Evolutionary conservation across 2,797 vertebrate species (phyloP).

Genomic region (Capromys pilorides): DNA sequence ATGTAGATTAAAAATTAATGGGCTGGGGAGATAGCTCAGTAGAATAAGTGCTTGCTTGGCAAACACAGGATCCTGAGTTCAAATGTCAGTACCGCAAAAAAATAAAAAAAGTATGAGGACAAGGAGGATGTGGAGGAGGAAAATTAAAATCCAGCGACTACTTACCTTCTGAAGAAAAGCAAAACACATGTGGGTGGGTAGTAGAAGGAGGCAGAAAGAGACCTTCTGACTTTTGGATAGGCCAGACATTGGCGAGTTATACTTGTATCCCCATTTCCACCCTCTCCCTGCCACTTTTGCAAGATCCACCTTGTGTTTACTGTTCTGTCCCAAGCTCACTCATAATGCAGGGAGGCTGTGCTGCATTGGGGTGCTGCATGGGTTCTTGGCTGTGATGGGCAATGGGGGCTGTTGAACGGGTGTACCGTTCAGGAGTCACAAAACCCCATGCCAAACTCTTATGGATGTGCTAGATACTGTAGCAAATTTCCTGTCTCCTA

Average conservation of each 20-base stretch:
- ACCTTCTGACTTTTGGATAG: not conserved
- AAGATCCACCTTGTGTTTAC: not conserved
- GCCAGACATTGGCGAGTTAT: not conserved
- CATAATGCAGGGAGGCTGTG: not conserved
- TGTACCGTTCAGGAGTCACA: not conserved
- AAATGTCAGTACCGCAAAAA: too few relatives aligned
- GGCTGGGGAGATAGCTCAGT: too few relatives aligned
- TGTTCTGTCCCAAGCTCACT: not conserved
- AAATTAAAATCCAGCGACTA: not conserved
- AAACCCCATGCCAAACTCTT: not conserved
- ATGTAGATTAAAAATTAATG: too few relatives aligned
- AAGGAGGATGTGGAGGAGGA: too few relatives aligned
- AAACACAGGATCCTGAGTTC: too few relatives aligned
- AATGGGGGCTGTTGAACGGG: not conserved
- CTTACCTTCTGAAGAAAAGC: not conserved
- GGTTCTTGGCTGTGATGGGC: not conserved
- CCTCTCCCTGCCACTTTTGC: not conserved
- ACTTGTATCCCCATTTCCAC: not conserved
- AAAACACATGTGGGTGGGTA: not conserved
- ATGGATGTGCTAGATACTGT: not conserved
- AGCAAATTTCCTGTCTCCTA: conserved; percentile 46
- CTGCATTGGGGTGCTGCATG: not conserved
- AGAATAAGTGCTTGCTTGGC: too few relatives aligned
- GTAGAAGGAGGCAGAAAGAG: not conserved
- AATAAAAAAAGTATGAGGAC: too few relatives aligned